These are phyloP conservation scores for Liopterus haemorrhoidalis DNA, from an alignment of 2,888 invertebrate genomes.

Conservation along the genomic window DNA sequence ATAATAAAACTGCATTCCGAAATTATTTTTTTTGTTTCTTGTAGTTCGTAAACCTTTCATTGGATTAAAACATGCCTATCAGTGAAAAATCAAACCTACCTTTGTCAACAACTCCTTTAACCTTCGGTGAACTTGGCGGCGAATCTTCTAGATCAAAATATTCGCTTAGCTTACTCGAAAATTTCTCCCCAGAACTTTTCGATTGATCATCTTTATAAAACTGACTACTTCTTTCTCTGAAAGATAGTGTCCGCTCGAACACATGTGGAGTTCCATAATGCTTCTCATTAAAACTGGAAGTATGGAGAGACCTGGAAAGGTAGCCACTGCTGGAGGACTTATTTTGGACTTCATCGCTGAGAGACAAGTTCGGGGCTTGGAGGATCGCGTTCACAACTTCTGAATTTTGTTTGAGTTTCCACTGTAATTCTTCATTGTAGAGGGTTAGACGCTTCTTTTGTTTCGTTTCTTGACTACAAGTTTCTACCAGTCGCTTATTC, in stretches of 20 bases:
- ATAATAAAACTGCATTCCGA: too few relatives aligned
- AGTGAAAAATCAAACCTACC: too few relatives aligned
- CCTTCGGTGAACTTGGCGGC: conserved; percentile 64
- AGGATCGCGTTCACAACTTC: conserved; percentile 55
- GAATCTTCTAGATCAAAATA: conserved; percentile 44
- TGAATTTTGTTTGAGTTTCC: conserved; percentile 77
- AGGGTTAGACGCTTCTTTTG: conserved; percentile 72
- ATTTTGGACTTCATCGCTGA: conserved; percentile 34
- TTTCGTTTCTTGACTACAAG: conserved; percentile 68
- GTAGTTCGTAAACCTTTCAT: too few relatives aligned
- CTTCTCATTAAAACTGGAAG: conserved; percentile 41
- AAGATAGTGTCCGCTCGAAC: conserved; percentile 39
- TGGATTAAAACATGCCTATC: too few relatives aligned
- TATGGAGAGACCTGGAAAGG: conserved; percentile 34
- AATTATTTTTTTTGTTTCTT: too few relatives aligned
- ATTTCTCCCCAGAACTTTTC: conserved; percentile 29
- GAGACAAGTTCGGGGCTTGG: conserved; percentile 39
- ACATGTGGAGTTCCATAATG: conserved; percentile 27
- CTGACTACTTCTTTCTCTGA: conserved; percentile 36
- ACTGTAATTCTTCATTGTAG: conserved; percentile 83
- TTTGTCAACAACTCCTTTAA: conserved; percentile 79
- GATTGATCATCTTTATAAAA: conserved; percentile 29
- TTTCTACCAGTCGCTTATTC: conserved; percentile 66
- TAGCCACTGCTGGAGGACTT: conserved; percentile 29
- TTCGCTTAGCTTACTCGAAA: conserved; percentile 31